Percentiles rank a stretch among this genome's conserved stretches.
These are phyloP conservation scores for Myrmecophaga tridactyla DNA, from an alignment of 2,113 vertebrate genomes.

Conservation along the genomic window DNA sequence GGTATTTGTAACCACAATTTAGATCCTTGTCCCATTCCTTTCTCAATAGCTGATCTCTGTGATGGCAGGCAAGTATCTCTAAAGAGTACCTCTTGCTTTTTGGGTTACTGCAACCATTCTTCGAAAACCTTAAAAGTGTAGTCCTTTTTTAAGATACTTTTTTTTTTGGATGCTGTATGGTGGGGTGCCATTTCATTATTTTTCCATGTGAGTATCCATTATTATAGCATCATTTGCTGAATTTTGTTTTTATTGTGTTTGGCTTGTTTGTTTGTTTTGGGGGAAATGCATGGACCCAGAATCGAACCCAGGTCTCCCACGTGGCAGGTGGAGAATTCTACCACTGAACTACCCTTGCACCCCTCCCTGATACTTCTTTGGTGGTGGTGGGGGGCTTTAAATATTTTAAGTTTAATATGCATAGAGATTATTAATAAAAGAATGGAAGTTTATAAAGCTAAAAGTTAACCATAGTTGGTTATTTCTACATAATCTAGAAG, in stretches of 20 bases:
- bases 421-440: slow-evolving; percentile 2
- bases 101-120: background rate
- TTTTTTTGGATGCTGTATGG: too few species aligned
- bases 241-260: too few species aligned
- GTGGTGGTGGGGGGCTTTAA: background rate
- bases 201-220: too few species aligned
- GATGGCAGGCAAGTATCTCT: background rate
- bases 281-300: too few species aligned
- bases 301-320: too few species aligned
- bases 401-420: slow-evolving; percentile 37
- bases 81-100: background rate
- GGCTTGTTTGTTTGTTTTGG: too few species aligned
- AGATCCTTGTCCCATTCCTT: background rate
- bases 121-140: background rate
- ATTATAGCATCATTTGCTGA: too few species aligned
- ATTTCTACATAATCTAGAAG: background rate
- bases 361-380: too few species aligned
- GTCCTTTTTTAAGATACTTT: background rate
- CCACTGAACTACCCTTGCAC: too few species aligned
- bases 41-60: background rate
- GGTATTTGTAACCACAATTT: background rate
- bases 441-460: background rate
- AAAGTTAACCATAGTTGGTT: background rate
- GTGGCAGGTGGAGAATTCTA: too few species aligned
- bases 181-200: too few species aligned